Percentiles rank a stretch among this genome's conserved stretches.
These are phyloP conservation scores for Rhyacophila brunnea DNA, from an alignment of 1,140 invertebrate genomes.

Conservation along the genomic window DNA sequence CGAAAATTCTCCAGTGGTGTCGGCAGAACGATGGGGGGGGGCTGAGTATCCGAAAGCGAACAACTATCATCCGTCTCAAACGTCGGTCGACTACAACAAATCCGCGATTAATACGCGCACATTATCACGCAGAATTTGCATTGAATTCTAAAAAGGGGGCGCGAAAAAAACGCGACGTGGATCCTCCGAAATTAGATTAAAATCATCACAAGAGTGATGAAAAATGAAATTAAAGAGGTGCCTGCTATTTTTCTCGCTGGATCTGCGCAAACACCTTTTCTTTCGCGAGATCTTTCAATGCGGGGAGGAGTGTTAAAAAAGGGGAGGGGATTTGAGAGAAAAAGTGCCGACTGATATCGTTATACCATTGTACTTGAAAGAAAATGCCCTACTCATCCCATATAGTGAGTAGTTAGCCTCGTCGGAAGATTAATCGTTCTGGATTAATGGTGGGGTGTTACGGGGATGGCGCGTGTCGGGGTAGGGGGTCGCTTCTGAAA, in stretches of 20 bases:
- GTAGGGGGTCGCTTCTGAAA: background rate
- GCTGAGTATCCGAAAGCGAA: conserved; percentile 11
- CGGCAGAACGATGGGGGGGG: background rate
- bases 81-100: conserved; percentile 32
- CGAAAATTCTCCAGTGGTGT: conserved; percentile 6
- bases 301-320: background rate
- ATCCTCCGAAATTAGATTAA: conserved; percentile 36
- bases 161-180: conserved; percentile 9
- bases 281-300: conserved; percentile 21
- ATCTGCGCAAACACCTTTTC: conserved; percentile 34
- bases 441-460: conserved; percentile 27
- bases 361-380: conserved; percentile 34
- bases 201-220: conserved; percentile 36
- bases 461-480: background rate
- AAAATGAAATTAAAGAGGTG: conserved; percentile 37
- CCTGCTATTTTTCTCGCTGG: conserved; percentile 35
- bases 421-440: conserved; percentile 35
- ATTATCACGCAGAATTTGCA: conserved; percentile 31
- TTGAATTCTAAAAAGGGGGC: conserved; percentile 11
- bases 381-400: conserved; percentile 35
- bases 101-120: conserved; percentile 32
- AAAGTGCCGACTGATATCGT: conserved; percentile 37
- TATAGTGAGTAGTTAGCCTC: conserved; percentile 36
- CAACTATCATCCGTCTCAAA: conserved; percentile 24
- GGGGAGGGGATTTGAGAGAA: conserved; percentile 16